Base-by-base conservation (phyloP, 1,140 invertebrate genomes). In the Heliconius hewitsoni region DNA sequence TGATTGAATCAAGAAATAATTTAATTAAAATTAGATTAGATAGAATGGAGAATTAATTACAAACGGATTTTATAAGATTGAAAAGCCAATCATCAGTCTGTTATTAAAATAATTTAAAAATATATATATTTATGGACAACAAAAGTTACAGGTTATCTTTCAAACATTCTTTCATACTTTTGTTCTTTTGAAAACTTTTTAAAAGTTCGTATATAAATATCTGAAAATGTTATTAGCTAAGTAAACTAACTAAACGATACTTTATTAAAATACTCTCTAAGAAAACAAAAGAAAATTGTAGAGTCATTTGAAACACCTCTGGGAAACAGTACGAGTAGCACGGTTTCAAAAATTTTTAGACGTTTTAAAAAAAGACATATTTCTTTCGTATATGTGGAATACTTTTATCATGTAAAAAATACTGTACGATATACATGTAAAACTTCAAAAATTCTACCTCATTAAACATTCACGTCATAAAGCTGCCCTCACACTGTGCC, bases 401-500 rank as follows among this genome's bases (percentile, higher is more conserved):
- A 6, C 34, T 34, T 34, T 34, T 34, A 34, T 6, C 34, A 34
- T 34, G 34, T 34, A 34, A 34, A 34, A 34, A 34, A 34, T 34
- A 9, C 23, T 66, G 3, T 30, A 13, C 8, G 9, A 23, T 66
- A 3, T 66, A 27, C n/a, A 60, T 27, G 27, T 60, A 27, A 66
- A 16, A 42, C 1, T 42, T 13, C 0, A 42, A 42, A 13, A 42
- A 13, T 23, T 66, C 57, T 66, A 50, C 60, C 42, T 50, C 60
- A 66, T 77, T 46, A 80, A 80, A 72, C 74, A 76, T 73, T 73
- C 74, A 66, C 78, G 50, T 42, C 74, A 83, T 78, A 81, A 81
- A 81, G 75, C 80, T 77, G 72, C 74, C 71, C 78, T 34, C 75
- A 78, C 52, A 71, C 80, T 79, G 57, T 77, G 78, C 81, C 76